Conservation (phyloP, 1,140 invertebrate species). For the Orchesella cincta region DNA sequence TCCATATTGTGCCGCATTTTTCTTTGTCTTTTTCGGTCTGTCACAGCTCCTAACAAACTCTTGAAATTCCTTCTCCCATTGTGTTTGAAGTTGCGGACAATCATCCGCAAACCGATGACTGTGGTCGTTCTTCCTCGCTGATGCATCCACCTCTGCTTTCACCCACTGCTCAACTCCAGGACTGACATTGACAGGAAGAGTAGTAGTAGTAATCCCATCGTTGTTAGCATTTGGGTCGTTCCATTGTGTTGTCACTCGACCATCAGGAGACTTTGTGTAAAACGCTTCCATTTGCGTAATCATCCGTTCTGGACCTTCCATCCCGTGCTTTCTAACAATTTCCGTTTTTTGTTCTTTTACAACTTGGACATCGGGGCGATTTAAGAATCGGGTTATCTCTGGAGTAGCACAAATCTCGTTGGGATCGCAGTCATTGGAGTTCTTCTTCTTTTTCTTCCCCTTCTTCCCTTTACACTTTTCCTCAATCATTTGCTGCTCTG, state of each 20-base stretch:
- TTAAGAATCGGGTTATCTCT: neutral
- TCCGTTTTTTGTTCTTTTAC: neutral
- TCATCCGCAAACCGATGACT: neutral
- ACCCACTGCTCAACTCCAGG: neutral
- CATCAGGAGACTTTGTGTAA: neutral
- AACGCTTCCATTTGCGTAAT: neutral
- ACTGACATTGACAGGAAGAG: too few species aligned
- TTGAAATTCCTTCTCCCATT: neutral
- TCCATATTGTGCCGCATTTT: neutral
- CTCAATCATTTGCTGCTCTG: too few species aligned
- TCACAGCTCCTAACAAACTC: neutral
- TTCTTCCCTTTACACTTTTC: neutral
- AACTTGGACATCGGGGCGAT: constrained; percentile 1
- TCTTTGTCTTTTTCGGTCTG: neutral
- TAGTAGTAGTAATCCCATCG: neutral
- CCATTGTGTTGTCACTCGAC: neutral
- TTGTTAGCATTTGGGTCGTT: neutral
- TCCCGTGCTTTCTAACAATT: neutral
- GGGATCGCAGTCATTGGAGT: neutral
- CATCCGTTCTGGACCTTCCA: neutral
- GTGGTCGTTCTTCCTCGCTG: neutral
- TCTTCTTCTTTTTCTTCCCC: neutral
- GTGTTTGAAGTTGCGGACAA: neutral
- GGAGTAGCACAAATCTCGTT: neutral
- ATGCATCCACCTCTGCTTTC: neutral